Evolutionary conservation across 1,140 invertebrate species (phyloP), one percentile per base, ranked within the genome.

Genomic region (Stegodyphus mimosarum): DNA sequence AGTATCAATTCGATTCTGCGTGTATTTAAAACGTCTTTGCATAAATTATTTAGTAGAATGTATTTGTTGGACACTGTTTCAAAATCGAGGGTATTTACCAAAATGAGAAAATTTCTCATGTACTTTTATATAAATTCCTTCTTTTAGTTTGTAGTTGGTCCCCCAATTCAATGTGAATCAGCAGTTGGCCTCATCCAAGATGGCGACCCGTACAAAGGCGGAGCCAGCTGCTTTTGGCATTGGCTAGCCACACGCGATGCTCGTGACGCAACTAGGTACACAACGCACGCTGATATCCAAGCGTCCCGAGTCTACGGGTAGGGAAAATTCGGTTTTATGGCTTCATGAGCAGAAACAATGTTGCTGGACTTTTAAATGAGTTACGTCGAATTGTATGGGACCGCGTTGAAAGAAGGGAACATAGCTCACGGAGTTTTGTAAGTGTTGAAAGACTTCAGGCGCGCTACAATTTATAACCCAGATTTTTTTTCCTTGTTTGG

Each of bases 191-290:
- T 63, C 64, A 69, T 78, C 66, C 53, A 71, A 81, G 64, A 72
- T 67, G 63, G 63, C 48, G n/a, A 52, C 55, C 9, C 11, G 52
- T 60, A 79, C 51, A 70, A 70, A 72, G 78, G 69, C 67, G 67
- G 67, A 60, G 78, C 55, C 78, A 81, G 78, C 78, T 81, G 78
- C 78, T 72, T 81, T 81, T 81, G 78, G 78, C 78, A 81, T 63
- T 72, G 63, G 55, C 52, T n/a, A 51, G 69, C 70, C 78, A 17
- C 78, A 81, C 78, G 78, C 78, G 66, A 81, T 18, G 52, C 67
- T 17, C 49, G 78, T 81, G 67, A 81, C 70, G 78, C 53, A 81
- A 81, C 69, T 50, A 50, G 78, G 69, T 81, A 79, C 78, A 72
- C 78, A 81, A 81, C 11, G 67, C 69, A 72, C 66, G 67, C 52